Percentiles rank a stretch among this genome's conserved stretches.
Evolutionary conservation across 2,888 invertebrate species (phyloP).

Genomic region (Psylliodes chrysocephalus): DNA sequence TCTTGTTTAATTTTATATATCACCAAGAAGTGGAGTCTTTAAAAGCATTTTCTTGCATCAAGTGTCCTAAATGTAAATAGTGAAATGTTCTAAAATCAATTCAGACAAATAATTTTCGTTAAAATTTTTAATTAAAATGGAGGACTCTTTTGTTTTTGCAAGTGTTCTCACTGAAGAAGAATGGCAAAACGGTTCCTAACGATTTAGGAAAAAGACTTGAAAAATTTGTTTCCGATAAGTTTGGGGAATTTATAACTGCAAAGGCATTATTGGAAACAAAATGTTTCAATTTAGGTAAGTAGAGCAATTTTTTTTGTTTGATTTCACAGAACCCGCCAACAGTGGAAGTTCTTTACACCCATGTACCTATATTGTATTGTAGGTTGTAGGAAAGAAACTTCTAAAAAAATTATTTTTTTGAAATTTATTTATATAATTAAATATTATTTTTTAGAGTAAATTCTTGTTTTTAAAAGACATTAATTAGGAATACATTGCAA

Average conservation of each 20-base stretch:
- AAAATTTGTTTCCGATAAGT: slow-evolving; percentile 69
- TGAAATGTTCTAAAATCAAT: slow-evolving; percentile 20
- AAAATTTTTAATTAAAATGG: slow-evolving; percentile 51
- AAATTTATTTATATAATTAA: too few relatives aligned
- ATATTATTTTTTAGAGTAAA: too few relatives aligned
- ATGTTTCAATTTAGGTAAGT: slow-evolving; percentile 72
- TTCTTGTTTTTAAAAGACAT: too few relatives aligned
- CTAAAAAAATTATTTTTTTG: too few relatives aligned
- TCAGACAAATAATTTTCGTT: slow-evolving; percentile 26
- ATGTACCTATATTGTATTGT: too few relatives aligned
- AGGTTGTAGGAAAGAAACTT: too few relatives aligned
- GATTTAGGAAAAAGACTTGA: slow-evolving; percentile 72
- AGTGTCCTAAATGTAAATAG: slow-evolving; percentile 6
- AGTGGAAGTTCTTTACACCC: too few relatives aligned
- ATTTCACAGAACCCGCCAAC: neutral
- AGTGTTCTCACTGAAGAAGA: slow-evolving; percentile 67
- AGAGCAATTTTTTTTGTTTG: neutral
- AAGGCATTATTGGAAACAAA: slow-evolving; percentile 79
- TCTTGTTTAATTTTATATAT: neutral
- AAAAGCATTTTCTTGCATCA: slow-evolving; percentile 8
- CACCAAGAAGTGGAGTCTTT: neutral
- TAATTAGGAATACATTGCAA: too few relatives aligned
- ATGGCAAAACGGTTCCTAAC: slow-evolving; percentile 67
- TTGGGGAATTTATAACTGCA: slow-evolving; percentile 77
- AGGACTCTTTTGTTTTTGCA: slow-evolving; percentile 55